Percentiles rank a stretch among this genome's conserved stretches.
Conservation (phyloP, 2,888 invertebrate species). For the Anorthoa munda region DNA sequence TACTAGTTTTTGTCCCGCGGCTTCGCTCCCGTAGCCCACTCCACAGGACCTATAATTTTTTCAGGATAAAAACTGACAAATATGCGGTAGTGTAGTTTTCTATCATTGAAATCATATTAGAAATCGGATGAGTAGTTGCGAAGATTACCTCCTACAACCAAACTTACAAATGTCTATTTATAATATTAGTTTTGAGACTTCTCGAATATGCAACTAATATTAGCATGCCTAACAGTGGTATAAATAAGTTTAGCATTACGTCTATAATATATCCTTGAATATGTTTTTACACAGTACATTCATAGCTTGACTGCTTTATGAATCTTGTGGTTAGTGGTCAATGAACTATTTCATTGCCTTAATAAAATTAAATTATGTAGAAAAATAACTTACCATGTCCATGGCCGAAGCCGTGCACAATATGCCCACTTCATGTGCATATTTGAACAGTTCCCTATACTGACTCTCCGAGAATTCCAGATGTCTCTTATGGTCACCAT, state of each 20-base stretch:
- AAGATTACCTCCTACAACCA: too few relatives aligned
- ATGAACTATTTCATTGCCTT: slow-evolving; percentile 32
- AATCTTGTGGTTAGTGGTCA: slow-evolving; percentile 25
- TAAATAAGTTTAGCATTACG: slow-evolving; percentile 3
- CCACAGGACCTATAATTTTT: too few relatives aligned
- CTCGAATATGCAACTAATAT: slow-evolving; percentile 6
- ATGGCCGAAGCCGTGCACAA: slow-evolving; percentile 95
- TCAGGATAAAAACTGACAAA: too few relatives aligned
- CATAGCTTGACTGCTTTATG: background rate
- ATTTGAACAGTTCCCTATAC: slow-evolving; percentile 92
- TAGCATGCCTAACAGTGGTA: slow-evolving; percentile 12
- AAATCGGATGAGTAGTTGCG: too few relatives aligned
- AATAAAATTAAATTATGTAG: slow-evolving; percentile 21
- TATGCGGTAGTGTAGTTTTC: too few relatives aligned
- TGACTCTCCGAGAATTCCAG: slow-evolving; percentile 94
- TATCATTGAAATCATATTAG: too few relatives aligned
- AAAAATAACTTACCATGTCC: slow-evolving; percentile 92
- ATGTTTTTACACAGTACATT: slow-evolving; percentile 13
- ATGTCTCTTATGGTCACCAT: slow-evolving; percentile 94
- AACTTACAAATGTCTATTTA: too few relatives aligned
- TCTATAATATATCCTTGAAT: slow-evolving; percentile 1
- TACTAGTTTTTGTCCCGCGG: too few relatives aligned
- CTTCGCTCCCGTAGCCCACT: too few relatives aligned
- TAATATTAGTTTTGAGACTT: background rate
- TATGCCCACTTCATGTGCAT: slow-evolving; percentile 92